Conservation (phyloP, 2,113 vertebrate genomes). For the Gobius niger region DNA sequence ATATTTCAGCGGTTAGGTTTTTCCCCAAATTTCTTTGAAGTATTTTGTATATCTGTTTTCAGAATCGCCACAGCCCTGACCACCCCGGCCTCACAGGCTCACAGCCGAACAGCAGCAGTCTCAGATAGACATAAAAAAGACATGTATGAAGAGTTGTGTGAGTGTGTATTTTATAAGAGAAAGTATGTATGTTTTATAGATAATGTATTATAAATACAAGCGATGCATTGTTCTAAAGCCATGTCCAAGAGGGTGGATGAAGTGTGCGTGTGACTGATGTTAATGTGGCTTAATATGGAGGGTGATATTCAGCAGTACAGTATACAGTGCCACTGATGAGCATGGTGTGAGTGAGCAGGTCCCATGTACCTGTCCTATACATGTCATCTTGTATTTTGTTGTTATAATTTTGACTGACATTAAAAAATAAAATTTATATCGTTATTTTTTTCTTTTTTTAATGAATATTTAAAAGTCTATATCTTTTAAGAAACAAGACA, state of each 20-base stretch:
- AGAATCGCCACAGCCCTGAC: slow-evolving; percentile 97
- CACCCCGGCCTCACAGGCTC: slow-evolving; percentile 89
- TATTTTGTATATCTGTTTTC: not conserved
- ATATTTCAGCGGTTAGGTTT: not conserved
- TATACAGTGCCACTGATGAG: slow-evolving; percentile 28
- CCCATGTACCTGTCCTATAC: slow-evolving; percentile 11
- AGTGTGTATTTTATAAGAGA: slow-evolving; percentile 52
- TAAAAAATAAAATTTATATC: slow-evolving; percentile 70
- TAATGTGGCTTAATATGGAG: slow-evolving; percentile 11
- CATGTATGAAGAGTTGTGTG: slow-evolving; percentile 38
- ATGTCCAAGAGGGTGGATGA: slow-evolving; percentile 16
- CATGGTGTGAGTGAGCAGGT: slow-evolving; percentile 34
- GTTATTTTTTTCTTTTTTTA: slow-evolving; percentile 45
- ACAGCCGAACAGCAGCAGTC: slow-evolving; percentile 94
- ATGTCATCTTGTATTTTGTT: slow-evolving; percentile 55
- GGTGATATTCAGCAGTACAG: slow-evolving; percentile 39
- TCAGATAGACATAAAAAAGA: slow-evolving; percentile 80
- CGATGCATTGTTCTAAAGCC: slow-evolving; percentile 18
- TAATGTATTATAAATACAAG: slow-evolving; percentile 55
- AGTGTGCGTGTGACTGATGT: slow-evolving; percentile 12
- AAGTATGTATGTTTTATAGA: slow-evolving; percentile 55
- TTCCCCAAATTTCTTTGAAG: not conserved
- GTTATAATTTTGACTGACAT: slow-evolving; percentile 56
- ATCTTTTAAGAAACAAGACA: not conserved
- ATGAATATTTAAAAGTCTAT: not conserved